phyloP scores from a whole-genome alignment of 2,113 vertebrate genomes.

The Eidolon helvum region DNA sequence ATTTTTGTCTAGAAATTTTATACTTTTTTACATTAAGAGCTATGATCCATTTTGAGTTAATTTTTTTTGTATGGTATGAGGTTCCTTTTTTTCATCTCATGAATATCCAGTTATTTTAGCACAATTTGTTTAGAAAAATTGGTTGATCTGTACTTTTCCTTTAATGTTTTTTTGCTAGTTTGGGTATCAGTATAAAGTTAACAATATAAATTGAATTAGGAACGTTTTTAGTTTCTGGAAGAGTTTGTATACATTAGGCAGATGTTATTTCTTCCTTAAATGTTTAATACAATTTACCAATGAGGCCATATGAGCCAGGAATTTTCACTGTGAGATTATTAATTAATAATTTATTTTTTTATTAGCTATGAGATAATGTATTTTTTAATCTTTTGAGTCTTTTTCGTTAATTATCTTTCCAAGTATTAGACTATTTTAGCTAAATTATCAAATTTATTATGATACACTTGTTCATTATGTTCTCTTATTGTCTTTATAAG shows the following conservation, averaged over 20 bases:
- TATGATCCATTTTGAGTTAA: background rate
- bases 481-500: background rate
- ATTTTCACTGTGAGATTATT: background rate
- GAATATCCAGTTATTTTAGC: background rate
- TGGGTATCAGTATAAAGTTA: background rate
- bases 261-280: background rate
- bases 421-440: background rate
- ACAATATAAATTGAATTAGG: background rate
- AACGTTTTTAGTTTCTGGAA: background rate
- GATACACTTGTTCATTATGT: background rate
- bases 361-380: background rate
- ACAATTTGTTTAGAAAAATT: background rate
- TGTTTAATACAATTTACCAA: background rate
- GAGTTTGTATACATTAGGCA: background rate
- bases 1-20: background rate
- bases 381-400: background rate
- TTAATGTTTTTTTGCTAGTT: background rate
- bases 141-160: background rate
- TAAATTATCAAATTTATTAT: background rate
- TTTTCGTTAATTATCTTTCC: background rate
- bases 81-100: background rate
- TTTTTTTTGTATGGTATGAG: background rate
- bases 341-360: background rate
- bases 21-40: conserved; percentile 21
- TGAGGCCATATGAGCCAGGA: background rate